A percentile compares a stretch with the other conserved stretches of the same genome.
phyloP scores from a whole-genome alignment of 2,888 invertebrate genomes.

The Neoitamus cyanurus region DNA sequence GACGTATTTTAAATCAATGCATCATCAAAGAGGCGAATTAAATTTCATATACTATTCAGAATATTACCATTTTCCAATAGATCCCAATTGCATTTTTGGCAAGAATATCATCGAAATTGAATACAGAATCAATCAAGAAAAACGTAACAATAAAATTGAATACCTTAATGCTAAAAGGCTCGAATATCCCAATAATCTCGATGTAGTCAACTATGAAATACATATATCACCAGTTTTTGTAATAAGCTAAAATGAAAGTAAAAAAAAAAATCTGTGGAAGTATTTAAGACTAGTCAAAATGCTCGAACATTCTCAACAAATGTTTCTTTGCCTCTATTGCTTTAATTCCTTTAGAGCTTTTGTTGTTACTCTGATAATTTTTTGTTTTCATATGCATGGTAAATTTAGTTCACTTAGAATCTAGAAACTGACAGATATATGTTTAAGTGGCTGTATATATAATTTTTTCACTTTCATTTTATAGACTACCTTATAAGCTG shows the following conservation, averaged over 20 bases:
- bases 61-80: background rate
- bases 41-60: background rate
- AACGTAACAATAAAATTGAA: background rate
- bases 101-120: background rate
- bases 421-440: background rate
- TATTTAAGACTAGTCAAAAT: conserved; percentile 27
- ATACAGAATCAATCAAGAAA: background rate
- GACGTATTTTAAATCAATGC: background rate
- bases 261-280: background rate
- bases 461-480: background rate
- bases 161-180: background rate
- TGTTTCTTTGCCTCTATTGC: background rate
- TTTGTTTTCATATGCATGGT: background rate
- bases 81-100: background rate
- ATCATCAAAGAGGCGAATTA: background rate
- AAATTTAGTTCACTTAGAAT: background rate
- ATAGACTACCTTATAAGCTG: background rate
- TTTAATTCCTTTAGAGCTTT: background rate
- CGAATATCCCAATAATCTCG: conserved; percentile 3
- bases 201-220: background rate
- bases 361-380: background rate
- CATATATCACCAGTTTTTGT: background rate
- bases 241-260: conserved; percentile 16
- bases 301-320: conserved; percentile 1
- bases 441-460: background rate